Evolutionary conservation across 2,113 vertebrate species (phyloP), one percentile per base, ranked within the genome.

Genomic region (Odontophorus gujanensis): DNA sequence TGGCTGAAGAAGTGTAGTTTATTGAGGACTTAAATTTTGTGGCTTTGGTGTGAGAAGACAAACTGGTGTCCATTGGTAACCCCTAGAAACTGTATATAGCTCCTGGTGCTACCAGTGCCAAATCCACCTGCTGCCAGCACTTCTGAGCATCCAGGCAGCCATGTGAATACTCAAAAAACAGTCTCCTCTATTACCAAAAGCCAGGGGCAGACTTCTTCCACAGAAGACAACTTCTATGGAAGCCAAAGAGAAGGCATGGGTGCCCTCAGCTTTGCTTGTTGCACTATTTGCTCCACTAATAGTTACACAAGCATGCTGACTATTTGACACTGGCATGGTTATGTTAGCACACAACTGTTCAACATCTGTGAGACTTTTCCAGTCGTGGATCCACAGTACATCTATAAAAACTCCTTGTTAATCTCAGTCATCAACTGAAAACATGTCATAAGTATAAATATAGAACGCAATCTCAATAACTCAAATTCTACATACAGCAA

Each of bases 361-460:
- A 79, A 50, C 28, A 47, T 28, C 82, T 65, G 3, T 7, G 18
- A 88, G n/a, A n/a, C 45, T 48, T 85, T 96, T 87, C 34, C 8
- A 1, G 22, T 28, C 34, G 16, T 8, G 8, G 6, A 43, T n/a
- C 19, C 51, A 21, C 3, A 43, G 19, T 2, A 87, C 2, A 36
- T 6, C 10, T 82, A 73, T 45, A 55, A 63, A 91, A 91, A 8
- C 9, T 51, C 17, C 40, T 30, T 90, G 43, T 79, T 85, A 32
- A 19, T 82, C 42, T 79, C 67, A 69, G 40, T 14, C 38, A 77
- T 22, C 17, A 26, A 26, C 91, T 80, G 50, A 87, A 82, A 89
- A 74, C 25, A 57, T 67, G 45, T 89, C 26, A 28, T 80, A 62
- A 77, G 87, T 69, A 26, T 47, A 87, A 76, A 77, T 15, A 36